These are phyloP conservation scores for Oreonectes daqikongensis DNA, from an alignment of 2,797 vertebrate genomes.

Conservation along the genomic window DNA sequence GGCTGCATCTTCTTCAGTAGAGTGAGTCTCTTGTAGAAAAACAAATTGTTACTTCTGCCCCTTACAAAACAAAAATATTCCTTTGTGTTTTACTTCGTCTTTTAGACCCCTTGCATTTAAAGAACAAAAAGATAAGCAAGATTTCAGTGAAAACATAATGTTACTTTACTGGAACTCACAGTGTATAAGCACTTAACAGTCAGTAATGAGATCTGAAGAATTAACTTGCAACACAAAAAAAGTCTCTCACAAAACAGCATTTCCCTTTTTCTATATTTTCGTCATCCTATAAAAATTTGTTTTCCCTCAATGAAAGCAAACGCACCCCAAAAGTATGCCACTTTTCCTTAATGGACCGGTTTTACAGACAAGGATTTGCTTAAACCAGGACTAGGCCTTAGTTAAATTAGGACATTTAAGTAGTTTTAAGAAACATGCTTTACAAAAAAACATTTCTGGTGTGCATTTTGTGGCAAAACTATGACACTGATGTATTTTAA, in stretches of 20 bases:
- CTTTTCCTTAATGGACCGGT: too few relatives aligned
- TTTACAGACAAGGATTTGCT: too few relatives aligned
- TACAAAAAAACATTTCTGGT: too few relatives aligned
- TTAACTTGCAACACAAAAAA: not conserved
- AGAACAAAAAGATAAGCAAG: not conserved
- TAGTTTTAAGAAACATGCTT: too few relatives aligned
- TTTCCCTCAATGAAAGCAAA: conserved; percentile 5
- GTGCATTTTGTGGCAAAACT: too few relatives aligned
- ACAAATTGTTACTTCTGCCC: not conserved
- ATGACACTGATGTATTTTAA: too few relatives aligned
- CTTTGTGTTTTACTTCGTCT: not conserved
- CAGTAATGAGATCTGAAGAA: not conserved
- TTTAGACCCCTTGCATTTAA: not conserved
- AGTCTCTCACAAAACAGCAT: not conserved
- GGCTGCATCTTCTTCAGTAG: not conserved
- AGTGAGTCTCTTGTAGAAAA: not conserved
- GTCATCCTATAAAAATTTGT: not conserved
- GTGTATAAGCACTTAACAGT: not conserved
- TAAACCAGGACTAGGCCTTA: too few relatives aligned
- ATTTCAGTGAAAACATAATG: not conserved
- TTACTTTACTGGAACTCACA: not conserved
- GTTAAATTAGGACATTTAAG: too few relatives aligned
- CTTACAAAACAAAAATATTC: conserved; percentile 9
- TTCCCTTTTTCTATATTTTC: not conserved
- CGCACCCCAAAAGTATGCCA: not conserved